Base-by-base conservation (phyloP, 2,113 vertebrate genomes). In the Mus pahari region DNA sequence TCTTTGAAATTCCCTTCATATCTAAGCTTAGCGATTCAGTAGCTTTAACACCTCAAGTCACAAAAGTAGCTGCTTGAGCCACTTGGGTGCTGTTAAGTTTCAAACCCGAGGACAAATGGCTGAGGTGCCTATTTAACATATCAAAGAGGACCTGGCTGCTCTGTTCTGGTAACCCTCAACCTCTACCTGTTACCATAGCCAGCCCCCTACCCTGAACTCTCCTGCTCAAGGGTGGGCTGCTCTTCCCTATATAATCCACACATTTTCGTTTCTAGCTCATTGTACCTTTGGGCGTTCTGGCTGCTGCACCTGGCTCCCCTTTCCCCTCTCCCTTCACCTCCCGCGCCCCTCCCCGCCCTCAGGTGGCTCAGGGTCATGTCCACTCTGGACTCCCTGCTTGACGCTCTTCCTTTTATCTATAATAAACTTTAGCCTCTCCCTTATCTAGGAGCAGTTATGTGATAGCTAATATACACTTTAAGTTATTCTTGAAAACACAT, bases 401-500 rank as follows among this genome's bases (percentile, higher is more conserved):
- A 28, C 62, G 26, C 62, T 10, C 66, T n/a, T 71, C 19, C 17
- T 71, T 71, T 71, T 71, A 71, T 71, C 70, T 71, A n/a, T n/a
- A 71, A 20, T 8, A 71, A 71, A 20, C 70, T 71, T 71, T 71
- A n/a, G 16, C 70, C 66, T 68, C 68, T 36, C 6, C 68, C 13
- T 7, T 36, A 71, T 17, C 16, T 71, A 71, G 68, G 16, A 20
- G 36, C 16, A n/a, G 68, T 71, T 36, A 71, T 60, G 22, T 62
- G n/a, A 19, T 45, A 14, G 13, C 81, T 42, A 83, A 83, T 31
- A 62, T 17, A 42, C 28, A 31, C 24, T 42, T 62, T 71, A 79
- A 90, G 86, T 83, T 92, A 93, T 71, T 94, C 95, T 83, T 82
- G 5, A 89, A 97, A 92, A 66, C 60, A 11, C 20, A 50, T 92